Evolutionary conservation across 1,140 invertebrate species (phyloP).

Genomic region (Drosophila kanapiae): DNA sequence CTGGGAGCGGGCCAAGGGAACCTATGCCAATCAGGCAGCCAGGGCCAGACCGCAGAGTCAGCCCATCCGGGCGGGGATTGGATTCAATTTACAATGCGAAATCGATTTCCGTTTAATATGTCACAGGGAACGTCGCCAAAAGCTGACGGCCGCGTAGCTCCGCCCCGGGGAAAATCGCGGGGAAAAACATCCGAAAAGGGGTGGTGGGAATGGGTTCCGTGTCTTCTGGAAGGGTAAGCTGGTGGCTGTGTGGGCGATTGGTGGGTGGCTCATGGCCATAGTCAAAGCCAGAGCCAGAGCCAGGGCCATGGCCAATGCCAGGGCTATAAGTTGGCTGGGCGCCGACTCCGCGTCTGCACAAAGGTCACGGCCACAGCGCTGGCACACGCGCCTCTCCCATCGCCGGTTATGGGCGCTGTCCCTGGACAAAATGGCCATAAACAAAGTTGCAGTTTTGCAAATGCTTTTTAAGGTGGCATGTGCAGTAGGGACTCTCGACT

Average conservation of each 20-base stretch:
- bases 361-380: conserved; percentile 68
- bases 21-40: conserved; percentile 2
- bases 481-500: conserved; percentile 2
- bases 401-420: conserved; percentile 31
- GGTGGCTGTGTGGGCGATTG: conserved; percentile 1
- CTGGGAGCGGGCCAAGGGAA: conserved; percentile 5
- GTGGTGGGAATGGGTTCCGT: neutral
- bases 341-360: conserved; percentile 75
- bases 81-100: conserved; percentile 74
- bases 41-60: conserved; percentile 25
- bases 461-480: neutral
- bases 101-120: conserved; percentile 80
- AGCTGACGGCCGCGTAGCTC: conserved; percentile 30
- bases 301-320: conserved; percentile 45
- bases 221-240: neutral
- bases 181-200: conserved; percentile 1
- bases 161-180: conserved; percentile 35
- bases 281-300: neutral
- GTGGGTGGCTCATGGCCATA: conserved; percentile 12
- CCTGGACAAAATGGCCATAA: conserved; percentile 42
- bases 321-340: conserved; percentile 61
- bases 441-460: conserved; percentile 61
- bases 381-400: conserved; percentile 39
- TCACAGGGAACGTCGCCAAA: conserved; percentile 54
- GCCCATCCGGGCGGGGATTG: conserved; percentile 42